Conservation (phyloP, 2,113 vertebrate species). For the Poeciliopsis retropinna region DNA sequence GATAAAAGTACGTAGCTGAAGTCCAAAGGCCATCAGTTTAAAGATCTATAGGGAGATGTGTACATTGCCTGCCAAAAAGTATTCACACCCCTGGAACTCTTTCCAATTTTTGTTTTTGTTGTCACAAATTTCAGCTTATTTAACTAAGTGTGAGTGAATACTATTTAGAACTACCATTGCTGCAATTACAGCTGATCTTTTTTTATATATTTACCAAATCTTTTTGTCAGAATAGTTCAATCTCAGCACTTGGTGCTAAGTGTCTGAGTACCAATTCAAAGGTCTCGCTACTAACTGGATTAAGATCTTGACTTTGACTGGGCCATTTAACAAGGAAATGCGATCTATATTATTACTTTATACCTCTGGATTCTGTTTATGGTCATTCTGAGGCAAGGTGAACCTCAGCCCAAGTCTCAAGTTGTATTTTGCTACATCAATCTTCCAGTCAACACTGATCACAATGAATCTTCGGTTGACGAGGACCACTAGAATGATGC, state of each 20-base stretch:
- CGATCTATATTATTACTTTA: neutral
- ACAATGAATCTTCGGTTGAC: no score
- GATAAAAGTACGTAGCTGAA: constrained; percentile 20
- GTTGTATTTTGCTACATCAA: no score
- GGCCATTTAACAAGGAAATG: neutral
- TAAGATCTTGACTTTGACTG: neutral
- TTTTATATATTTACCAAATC: no score
- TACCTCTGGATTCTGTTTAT: no score
- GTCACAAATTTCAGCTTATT: neutral
- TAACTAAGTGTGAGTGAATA: neutral
- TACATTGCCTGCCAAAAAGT: neutral
- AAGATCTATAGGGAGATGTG: constrained; percentile 12
- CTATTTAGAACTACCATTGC: neutral
- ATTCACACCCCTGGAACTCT: no score
- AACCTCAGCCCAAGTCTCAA: no score
- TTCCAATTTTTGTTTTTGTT: no score
- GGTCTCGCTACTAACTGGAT: no score
- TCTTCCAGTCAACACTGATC: no score
- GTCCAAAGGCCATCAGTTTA: neutral
- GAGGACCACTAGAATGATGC: no score
- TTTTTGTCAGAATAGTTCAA: neutral
- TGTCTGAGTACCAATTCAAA: neutral
- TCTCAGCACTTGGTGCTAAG: neutral
- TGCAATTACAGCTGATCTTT: neutral
- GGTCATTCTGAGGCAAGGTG: no score